phyloP scores from a whole-genome alignment of 2,113 vertebrate genomes.

The Loxodonta africana region DNA sequence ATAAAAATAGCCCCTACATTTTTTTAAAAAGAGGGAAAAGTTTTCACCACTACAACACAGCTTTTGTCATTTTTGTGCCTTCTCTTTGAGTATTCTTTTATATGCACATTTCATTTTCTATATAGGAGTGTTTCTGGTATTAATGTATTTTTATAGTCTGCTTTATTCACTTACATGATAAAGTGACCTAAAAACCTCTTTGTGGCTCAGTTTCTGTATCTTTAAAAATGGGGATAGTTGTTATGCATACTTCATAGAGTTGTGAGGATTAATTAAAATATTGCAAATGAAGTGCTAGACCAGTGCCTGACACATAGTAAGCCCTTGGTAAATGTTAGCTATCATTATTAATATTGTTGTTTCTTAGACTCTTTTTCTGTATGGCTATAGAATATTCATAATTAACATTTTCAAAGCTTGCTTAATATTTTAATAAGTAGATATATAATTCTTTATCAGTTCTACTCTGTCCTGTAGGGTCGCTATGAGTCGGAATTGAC shows the following conservation, averaged over 20 bases:
- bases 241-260: no score
- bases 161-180: background rate
- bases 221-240: no score
- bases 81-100: background rate
- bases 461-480: no score
- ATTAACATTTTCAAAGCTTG: background rate
- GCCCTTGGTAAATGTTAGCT: no score
- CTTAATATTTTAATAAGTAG: background rate
- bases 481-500: no score
- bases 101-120: background rate
- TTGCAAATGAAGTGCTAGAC: no score
- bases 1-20: background rate
- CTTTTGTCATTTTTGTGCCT: conserved; percentile 18
- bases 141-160: background rate
- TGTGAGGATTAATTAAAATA: no score
- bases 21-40: background rate
- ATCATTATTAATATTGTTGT: background rate
- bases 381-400: background rate
- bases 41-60: background rate
- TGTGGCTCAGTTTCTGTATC: background rate
- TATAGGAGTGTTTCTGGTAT: background rate
- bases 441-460: background rate
- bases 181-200: background rate
- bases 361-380: background rate
- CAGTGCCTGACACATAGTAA: no score